Percentiles rank a stretch among this genome's conserved stretches.
phyloP scores from a whole-genome alignment of 2,113 vertebrate genomes.

The Ondatra zibethicus region DNA sequence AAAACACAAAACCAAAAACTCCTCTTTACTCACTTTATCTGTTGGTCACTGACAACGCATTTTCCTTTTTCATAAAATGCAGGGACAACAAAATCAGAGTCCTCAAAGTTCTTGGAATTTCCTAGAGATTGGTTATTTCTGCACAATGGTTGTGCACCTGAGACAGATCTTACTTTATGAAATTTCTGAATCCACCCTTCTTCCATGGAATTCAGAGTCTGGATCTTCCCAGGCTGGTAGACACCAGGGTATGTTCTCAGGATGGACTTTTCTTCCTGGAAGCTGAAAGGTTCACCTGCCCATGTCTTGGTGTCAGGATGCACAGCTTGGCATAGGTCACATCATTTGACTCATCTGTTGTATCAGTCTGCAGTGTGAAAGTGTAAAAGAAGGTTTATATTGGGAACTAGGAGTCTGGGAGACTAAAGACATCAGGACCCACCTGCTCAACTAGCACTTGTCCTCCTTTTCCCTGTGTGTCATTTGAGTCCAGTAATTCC shows the following conservation, averaged over 20 bases:
- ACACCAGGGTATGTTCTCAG: neutral
- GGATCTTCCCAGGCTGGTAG: neutral
- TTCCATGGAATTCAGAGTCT: too few relatives aligned
- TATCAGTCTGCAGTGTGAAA: neutral
- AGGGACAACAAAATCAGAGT: neutral
- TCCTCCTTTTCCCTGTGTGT: too few relatives aligned
- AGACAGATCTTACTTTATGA: neutral
- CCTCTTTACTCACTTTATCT: neutral
- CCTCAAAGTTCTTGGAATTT: neutral
- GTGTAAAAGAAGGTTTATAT: neutral
- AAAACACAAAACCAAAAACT: neutral
- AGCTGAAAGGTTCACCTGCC: neutral
- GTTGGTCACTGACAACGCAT: neutral
- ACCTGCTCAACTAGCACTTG: neutral
- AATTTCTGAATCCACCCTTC: neutral
- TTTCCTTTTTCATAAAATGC: neutral
- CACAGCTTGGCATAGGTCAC: neutral
- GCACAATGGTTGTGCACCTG: accelerated
- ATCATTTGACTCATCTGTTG: neutral
- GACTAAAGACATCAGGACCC: neutral
- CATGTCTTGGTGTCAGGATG: neutral
- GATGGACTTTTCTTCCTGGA: too few relatives aligned
- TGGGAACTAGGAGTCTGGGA: neutral
- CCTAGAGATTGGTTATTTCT: neutral
- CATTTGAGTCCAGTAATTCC: neutral